These are phyloP conservation scores for Drosophila kanapiae DNA, from an alignment of 1,140 invertebrate species.

Conservation along the genomic window DNA sequence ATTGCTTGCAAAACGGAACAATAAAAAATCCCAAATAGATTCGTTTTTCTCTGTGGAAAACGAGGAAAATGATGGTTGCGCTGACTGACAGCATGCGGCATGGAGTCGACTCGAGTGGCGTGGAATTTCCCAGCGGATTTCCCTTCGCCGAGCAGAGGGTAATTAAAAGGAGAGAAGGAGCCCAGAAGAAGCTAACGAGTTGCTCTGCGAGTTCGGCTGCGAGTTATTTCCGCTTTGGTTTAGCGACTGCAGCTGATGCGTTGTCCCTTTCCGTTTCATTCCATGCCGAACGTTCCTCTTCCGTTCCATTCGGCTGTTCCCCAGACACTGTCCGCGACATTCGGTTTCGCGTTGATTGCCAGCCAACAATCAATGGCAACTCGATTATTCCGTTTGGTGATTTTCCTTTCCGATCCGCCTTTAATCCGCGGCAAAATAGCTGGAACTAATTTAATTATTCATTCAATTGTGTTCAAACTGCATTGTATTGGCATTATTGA, in stretches of 20 bases:
- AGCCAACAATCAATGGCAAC: conserved; percentile 31
- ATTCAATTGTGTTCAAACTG: conserved; percentile 13
- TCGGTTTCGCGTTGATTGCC: conserved; percentile 30
- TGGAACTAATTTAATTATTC: conserved; percentile 45
- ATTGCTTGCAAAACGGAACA: too few species aligned
- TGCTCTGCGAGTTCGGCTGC: not conserved
- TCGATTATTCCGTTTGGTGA: conserved; percentile 34
- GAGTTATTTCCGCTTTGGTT: conserved; percentile 28
- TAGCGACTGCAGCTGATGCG: conserved; percentile 15
- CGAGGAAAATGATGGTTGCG: not conserved
- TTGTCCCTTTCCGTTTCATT: conserved; percentile 9
- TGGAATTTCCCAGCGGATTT: conserved; percentile 15
- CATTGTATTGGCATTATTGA: conserved; percentile 23
- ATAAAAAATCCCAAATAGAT: too few species aligned
- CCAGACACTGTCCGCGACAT: conserved; percentile 1
- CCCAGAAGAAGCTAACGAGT: not conserved
- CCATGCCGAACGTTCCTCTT: too few species aligned
- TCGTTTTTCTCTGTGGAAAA: not conserved
- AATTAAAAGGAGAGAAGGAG: conserved; percentile 22
- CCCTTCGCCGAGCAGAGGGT: not conserved
- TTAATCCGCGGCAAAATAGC: conserved; percentile 20
- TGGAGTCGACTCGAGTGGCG: not conserved
- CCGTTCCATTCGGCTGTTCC: conserved; percentile 2
- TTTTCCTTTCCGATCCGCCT: not conserved
- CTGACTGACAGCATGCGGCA: not conserved